A percentile compares a stretch with the other conserved stretches of the same genome.
These are phyloP conservation scores for Lagodon rhomboides DNA, from an alignment of 2,797 vertebrate genomes.

Conservation along the genomic window DNA sequence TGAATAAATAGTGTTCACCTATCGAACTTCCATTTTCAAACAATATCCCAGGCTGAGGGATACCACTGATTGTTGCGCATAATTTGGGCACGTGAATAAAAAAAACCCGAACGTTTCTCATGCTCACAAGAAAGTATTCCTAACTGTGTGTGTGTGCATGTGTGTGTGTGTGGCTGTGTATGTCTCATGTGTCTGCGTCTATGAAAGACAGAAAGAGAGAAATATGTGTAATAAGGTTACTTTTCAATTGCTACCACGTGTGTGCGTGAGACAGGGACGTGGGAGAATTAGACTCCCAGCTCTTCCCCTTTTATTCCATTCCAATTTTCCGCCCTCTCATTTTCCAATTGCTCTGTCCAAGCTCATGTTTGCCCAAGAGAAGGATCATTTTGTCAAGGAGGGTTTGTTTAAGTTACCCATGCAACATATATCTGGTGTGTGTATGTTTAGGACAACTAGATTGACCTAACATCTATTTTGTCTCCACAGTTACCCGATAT, in stretches of 20 bases:
- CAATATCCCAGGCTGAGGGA: too few relatives aligned
- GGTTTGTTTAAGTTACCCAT: slow-evolving; percentile 48
- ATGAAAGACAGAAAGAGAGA: slow-evolving; percentile 1
- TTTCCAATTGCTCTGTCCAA: slow-evolving; percentile 31
- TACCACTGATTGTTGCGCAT: too few relatives aligned
- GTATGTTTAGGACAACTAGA: neutral
- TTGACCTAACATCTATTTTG: neutral
- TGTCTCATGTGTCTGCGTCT: slow-evolving; percentile 5
- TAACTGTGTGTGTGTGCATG: neutral
- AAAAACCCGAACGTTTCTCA: too few relatives aligned
- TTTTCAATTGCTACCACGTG: slow-evolving; percentile 77
- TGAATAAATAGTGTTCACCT: too few relatives aligned
- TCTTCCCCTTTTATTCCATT: slow-evolving; percentile 23
- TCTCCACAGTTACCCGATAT: slow-evolving; percentile 9
- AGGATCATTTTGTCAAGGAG: slow-evolving; percentile 46
- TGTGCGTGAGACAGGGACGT: slow-evolving; percentile 58
- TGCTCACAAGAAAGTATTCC: too few relatives aligned
- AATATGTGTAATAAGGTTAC: slow-evolving; percentile 69
- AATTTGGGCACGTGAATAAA: too few relatives aligned
- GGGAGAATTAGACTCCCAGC: slow-evolving; percentile 59
- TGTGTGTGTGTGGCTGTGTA: too few relatives aligned
- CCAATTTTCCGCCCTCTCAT: slow-evolving; percentile 25
- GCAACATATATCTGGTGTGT: slow-evolving; percentile 24
- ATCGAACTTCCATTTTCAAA: too few relatives aligned
- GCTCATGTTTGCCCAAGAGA: slow-evolving; percentile 45